Percentiles rank a stretch among this genome's conserved stretches.
Conservation (phyloP, 2,113 vertebrate species). For the Echinops telfairi region DNA sequence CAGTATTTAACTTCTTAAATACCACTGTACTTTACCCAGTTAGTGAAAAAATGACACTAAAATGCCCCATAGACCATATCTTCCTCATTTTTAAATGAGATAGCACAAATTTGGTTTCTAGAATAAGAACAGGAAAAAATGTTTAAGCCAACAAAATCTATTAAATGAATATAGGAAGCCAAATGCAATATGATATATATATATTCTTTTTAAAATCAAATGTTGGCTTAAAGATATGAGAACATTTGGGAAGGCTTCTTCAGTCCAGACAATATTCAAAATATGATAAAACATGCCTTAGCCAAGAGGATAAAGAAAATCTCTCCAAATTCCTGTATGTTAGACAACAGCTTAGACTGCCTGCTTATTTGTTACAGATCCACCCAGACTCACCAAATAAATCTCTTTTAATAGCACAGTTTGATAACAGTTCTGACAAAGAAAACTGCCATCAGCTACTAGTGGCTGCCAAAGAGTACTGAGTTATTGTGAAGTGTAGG, state of each 20-base stretch:
- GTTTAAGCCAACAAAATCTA: not conserved
- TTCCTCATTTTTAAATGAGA: conserved; percentile 19
- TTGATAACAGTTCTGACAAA: conserved; percentile 78
- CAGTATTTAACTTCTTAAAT: not conserved
- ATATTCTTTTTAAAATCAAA: conserved; percentile 54
- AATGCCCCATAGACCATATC: not conserved
- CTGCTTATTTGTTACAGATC: conserved; percentile 61
- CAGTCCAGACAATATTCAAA: conserved; percentile 40
- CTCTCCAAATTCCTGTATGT: conserved; percentile 40
- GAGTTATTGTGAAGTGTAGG: conserved; percentile 70
- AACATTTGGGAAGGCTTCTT: conserved; percentile 31
- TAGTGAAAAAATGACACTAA: not conserved
- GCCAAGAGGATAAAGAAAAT: conserved; percentile 63
- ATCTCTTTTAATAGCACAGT: conserved; percentile 83
- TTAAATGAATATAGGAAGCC: conserved; percentile 37
- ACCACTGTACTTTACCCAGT: not conserved
- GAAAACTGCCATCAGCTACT: conserved; percentile 78
- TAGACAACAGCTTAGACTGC: conserved; percentile 55
- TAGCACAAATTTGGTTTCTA: conserved; percentile 9
- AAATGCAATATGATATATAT: conserved; percentile 51
- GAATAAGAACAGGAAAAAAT: conserved; percentile 27
- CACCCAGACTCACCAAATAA: conserved; percentile 73
- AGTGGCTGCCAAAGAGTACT: conserved; percentile 78
- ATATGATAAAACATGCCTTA: not conserved
- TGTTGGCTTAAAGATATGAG: not conserved